Conservation (phyloP, 2,113 vertebrate genomes). For the Cisticola juncidis region DNA sequence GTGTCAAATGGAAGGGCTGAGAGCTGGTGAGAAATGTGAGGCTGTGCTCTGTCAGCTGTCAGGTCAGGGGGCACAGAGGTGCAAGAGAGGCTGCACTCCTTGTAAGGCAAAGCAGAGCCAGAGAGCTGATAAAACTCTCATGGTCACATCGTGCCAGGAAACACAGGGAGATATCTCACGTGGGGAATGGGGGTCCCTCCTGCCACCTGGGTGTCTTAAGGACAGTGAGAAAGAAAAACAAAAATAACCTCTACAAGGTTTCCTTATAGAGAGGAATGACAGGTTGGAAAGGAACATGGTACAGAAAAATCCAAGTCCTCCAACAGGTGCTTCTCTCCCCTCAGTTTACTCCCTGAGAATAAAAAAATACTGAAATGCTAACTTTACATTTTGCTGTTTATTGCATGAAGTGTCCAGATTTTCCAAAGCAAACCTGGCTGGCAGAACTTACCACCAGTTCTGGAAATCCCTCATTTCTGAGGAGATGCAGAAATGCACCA, state of each 20-base stretch:
- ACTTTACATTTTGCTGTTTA: not conserved
- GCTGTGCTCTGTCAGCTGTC: conserved; percentile 72
- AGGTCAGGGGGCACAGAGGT: conserved; percentile 28
- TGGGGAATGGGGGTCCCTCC: not conserved
- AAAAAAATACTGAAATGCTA: not conserved
- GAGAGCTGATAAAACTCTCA: not conserved
- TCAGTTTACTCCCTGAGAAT: not conserved
- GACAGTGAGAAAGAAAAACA: not conserved
- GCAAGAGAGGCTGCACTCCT: conserved; percentile 44
- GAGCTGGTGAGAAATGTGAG: conserved; percentile 7
- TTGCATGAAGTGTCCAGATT: not conserved
- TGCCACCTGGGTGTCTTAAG: not conserved
- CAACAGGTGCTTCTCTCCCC: not conserved
- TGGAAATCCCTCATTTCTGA: not conserved
- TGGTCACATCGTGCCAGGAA: fast-evolving
- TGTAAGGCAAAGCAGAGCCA: conserved; percentile 62
- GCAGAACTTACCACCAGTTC: not conserved
- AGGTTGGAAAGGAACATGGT: not conserved
- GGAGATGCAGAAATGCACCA: not conserved
- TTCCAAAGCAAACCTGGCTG: not conserved
- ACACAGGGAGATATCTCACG: not conserved
- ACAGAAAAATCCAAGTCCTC: not conserved
- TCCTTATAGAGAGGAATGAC: not conserved
- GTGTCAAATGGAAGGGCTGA: not conserved
- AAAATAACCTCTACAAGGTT: not conserved